Base-by-base conservation (phyloP, 2,797 vertebrate species). In the Stomatorhinus walkeri region DNA sequence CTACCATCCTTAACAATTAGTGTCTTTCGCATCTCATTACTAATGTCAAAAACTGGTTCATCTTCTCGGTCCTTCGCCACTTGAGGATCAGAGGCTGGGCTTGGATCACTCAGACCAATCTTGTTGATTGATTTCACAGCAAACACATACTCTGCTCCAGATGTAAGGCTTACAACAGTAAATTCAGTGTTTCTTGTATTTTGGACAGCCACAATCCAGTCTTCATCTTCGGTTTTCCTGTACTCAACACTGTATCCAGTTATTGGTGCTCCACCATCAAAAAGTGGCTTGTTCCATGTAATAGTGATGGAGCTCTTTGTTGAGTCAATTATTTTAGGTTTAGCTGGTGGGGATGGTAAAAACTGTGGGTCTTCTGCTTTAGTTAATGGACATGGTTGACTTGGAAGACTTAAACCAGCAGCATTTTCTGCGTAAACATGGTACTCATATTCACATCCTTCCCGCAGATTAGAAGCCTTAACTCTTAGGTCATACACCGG, bases 361-460 rank as follows among this genome's bases (percentile, higher is more conserved):
- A 99, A 99, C 89, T 96, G 93, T 90, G 98, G 98, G 93, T 99
- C 98, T 91, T 97, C 98, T 93, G 98, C 98, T 88, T 97, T 94
- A 84, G 96, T 94, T 54, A 99, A 92, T 87, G 96, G 94, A 89
- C 96, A 96, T 16, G 96, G 94, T 64, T 95, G 93, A 95, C 98
- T 99, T 87, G 98, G 97, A 92, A 95, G 96, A 95, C 98, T 98
- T 85, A 98, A 93, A 85, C 98, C 98, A 90, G 97, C 98, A 92
- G 95, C 95, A 92, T 99, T 99, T 94, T 99, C 98, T 91, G 98
- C 98, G 96, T 96, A 97, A 90, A 99, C 98, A 85, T 97, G 96
- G 91, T 98, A 99, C 92, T 99, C 98, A 94, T 99, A 99, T 92
- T 99, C 98, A 89, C 96, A 97, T 91, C 97, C 97, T 90, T 97